A percentile compares a stretch with the other conserved stretches of the same genome.
phyloP scores from a whole-genome alignment of 2,797 vertebrate species.

The Galaxias olidus region DNA sequence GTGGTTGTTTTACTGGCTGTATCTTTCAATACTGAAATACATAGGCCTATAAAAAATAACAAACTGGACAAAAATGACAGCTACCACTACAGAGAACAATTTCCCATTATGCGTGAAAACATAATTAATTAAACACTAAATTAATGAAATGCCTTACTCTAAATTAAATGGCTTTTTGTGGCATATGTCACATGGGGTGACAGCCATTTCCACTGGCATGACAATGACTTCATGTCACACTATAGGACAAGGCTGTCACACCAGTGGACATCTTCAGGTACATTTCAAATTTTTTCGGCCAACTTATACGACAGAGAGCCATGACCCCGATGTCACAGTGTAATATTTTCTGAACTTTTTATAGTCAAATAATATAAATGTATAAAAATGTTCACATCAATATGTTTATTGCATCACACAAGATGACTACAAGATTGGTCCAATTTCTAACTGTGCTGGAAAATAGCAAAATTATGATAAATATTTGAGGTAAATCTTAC shows the following conservation, averaged over 20 bases:
- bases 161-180: too few species aligned
- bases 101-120: too few species aligned
- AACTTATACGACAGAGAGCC: slow-evolving; percentile 3
- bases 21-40: too few species aligned
- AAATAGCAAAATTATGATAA: slow-evolving; percentile 9
- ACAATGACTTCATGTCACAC: not conserved
- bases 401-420: slow-evolving; percentile 4
- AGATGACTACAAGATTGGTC: not conserved
- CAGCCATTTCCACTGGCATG: not conserved
- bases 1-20: too few species aligned
- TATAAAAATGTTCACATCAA: slow-evolving; percentile 9
- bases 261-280: slow-evolving; percentile 13
- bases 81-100: too few species aligned
- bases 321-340: not conserved
- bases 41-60: too few species aligned
- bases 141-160: too few species aligned
- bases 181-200: too few species aligned
- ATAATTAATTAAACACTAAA: too few species aligned
- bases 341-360: slow-evolving; percentile 8
- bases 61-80: too few species aligned
- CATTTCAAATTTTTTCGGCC: slow-evolving; percentile 7
- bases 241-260: slow-evolving; percentile 7
- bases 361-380: slow-evolving; percentile 3
- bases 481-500: slow-evolving; percentile 5
- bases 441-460: slow-evolving; percentile 5